A percentile compares a stretch with the other conserved stretches of the same genome.
phyloP scores from a whole-genome alignment of 2,113 vertebrate species.

The Scopus umbretta region DNA sequence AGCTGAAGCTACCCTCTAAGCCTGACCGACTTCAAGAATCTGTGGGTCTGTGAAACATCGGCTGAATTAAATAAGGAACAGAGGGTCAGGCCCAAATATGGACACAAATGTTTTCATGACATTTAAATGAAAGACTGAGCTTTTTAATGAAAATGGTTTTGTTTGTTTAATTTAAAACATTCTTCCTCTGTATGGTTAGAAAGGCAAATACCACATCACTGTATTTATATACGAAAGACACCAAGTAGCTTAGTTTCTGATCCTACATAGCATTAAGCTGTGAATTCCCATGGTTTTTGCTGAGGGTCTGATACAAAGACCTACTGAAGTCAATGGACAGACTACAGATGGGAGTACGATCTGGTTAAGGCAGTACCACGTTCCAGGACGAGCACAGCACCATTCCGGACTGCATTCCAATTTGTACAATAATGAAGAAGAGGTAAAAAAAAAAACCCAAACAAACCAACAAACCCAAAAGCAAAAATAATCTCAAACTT shows the following conservation, averaged over 20 bases:
- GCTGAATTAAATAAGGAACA: background rate
- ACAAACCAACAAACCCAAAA: no score
- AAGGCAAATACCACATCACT: background rate
- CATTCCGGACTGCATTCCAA: background rate
- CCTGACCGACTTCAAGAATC: background rate
- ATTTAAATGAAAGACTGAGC: background rate
- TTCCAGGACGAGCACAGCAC: background rate
- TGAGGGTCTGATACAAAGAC: background rate
- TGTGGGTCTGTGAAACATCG: background rate
- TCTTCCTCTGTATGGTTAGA: background rate
- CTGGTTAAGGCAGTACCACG: background rate
- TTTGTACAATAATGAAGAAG: background rate
- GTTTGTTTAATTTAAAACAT: constrained; percentile 17
- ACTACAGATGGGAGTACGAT: background rate
- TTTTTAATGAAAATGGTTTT: background rate
- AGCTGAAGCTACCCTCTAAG: background rate
- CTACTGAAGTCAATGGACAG: background rate
- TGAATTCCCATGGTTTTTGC: background rate
- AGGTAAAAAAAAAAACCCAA: background rate
- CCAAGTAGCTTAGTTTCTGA: background rate
- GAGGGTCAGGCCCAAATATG: background rate
- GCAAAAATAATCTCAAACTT: background rate
- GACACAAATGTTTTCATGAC: background rate
- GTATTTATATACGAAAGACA: background rate
- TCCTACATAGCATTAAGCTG: background rate